These are phyloP conservation scores for Pteria penguin DNA, from an alignment of 2,888 invertebrate genomes.

Conservation along the genomic window DNA sequence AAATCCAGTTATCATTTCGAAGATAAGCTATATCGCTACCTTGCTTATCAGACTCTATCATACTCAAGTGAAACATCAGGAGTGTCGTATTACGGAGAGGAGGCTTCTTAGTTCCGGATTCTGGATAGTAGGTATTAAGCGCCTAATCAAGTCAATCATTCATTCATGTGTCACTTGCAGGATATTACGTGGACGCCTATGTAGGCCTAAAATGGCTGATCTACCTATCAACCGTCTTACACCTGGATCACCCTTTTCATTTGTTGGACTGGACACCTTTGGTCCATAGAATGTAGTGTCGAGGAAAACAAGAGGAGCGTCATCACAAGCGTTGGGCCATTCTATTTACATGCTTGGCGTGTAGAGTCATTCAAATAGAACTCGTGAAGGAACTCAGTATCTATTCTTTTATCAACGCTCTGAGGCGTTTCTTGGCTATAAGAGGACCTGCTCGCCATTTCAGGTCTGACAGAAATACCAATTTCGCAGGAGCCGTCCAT, in stretches of 20 bases:
- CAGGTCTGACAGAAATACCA: constrained; percentile 35
- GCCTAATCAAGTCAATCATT: constrained; percentile 19
- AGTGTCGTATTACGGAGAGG: constrained; percentile 23
- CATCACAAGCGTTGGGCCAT: constrained; percentile 41
- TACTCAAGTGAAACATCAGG: constrained; percentile 34
- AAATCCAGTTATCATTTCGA: constrained; percentile 34
- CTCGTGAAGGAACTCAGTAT: constrained; percentile 38
- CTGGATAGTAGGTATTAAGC: constrained; percentile 34
- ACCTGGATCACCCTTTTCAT: constrained; percentile 29
- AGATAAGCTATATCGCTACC: constrained; percentile 18
- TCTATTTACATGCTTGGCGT: constrained; percentile 41
- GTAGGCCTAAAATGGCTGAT: constrained; percentile 18
- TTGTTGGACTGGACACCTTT: constrained; percentile 31
- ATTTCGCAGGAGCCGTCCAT: constrained; percentile 32
- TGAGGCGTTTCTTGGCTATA: constrained; percentile 26
- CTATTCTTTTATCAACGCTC: constrained; percentile 41
- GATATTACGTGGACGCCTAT: not conserved
- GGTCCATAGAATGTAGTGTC: constrained; percentile 36
- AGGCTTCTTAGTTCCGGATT: constrained; percentile 19
- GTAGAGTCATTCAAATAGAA: constrained; percentile 45
- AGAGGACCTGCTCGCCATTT: constrained; percentile 19
- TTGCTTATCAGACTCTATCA: constrained; percentile 35
- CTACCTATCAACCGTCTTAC: constrained; percentile 22
- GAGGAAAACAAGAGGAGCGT: constrained; percentile 26
- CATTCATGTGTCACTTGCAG: constrained; percentile 23